Conservation (phyloP, 2,113 vertebrate species). For the Crotalus tigris region DNA sequence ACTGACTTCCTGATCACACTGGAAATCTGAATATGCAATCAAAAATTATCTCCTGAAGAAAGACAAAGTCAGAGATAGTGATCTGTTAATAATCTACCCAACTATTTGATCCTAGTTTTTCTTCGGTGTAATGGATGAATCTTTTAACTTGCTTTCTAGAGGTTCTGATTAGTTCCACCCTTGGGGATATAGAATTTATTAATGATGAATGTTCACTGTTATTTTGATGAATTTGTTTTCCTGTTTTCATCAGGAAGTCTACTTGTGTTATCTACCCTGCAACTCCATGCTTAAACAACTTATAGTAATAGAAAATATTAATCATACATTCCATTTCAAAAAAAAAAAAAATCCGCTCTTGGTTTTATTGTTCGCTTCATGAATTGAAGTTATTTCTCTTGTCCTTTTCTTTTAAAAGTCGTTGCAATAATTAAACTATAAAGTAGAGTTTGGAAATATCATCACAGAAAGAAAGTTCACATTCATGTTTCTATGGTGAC, state of each 20-base stretch:
- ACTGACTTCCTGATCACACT: neutral
- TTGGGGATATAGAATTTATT: neutral
- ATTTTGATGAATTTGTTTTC: neutral
- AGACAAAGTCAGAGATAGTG: neutral
- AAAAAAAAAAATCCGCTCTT: neutral
- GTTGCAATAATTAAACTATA: neutral
- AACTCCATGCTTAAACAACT: no score
- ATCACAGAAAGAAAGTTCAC: slow-evolving; percentile 14
- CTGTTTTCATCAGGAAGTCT: neutral
- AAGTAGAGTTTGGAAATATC: slow-evolving; percentile 9
- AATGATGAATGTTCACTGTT: neutral
- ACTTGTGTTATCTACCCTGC: neutral
- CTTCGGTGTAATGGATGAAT: neutral
- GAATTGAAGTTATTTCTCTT: neutral
- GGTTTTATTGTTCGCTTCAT: neutral
- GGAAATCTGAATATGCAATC: neutral
- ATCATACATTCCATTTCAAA: neutral
- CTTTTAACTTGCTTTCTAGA: neutral
- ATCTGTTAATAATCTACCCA: neutral
- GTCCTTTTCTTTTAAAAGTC: neutral
- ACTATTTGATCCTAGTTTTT: neutral
- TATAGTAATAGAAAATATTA: neutral
- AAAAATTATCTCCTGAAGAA: neutral
- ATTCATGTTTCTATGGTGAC: slow-evolving; percentile 40
- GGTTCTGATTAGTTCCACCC: neutral